Evolutionary conservation across 2,797 vertebrate genomes (phyloP).

Genomic region (Gambusia yucatana): DNA sequence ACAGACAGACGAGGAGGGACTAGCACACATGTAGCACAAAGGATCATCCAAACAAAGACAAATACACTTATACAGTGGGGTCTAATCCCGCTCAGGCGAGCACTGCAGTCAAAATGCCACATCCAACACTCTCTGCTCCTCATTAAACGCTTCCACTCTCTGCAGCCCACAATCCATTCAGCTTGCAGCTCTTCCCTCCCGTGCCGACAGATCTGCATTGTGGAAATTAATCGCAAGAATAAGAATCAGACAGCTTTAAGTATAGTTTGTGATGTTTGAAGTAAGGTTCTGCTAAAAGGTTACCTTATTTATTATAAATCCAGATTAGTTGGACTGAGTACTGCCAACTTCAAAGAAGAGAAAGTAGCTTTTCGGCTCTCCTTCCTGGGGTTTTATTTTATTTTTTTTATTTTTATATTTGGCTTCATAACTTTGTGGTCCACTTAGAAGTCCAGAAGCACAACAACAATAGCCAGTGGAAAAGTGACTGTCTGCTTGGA

Average conservation of each 20-base stretch:
- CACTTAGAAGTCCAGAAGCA: background rate
- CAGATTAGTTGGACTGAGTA: background rate
- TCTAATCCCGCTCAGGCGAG: constrained; percentile 70
- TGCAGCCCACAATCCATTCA: constrained; percentile 15
- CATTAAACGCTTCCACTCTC: constrained; percentile 35
- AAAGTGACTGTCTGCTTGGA: background rate
- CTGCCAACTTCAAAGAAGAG: background rate
- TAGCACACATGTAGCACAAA: constrained; percentile 52
- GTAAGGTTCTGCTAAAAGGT: background rate
- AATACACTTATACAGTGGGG: constrained; percentile 61
- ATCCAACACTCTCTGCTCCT: constrained; percentile 42
- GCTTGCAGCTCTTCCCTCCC: background rate
- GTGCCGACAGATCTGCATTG: constrained; percentile 25
- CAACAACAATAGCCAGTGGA: background rate
- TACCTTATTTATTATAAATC: background rate
- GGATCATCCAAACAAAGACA: constrained; percentile 64
- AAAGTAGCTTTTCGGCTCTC: background rate
- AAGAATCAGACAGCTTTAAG: background rate
- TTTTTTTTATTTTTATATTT: background rate
- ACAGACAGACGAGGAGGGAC: constrained; percentile 52
- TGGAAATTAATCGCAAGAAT: constrained; percentile 13
- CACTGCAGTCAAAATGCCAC: constrained; percentile 55
- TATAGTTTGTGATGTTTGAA: background rate
- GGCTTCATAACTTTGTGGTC: background rate
- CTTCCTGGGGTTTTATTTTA: background rate